phyloP scores from a whole-genome alignment of 2,113 vertebrate genomes.

The Antechinus stuartii region DNA sequence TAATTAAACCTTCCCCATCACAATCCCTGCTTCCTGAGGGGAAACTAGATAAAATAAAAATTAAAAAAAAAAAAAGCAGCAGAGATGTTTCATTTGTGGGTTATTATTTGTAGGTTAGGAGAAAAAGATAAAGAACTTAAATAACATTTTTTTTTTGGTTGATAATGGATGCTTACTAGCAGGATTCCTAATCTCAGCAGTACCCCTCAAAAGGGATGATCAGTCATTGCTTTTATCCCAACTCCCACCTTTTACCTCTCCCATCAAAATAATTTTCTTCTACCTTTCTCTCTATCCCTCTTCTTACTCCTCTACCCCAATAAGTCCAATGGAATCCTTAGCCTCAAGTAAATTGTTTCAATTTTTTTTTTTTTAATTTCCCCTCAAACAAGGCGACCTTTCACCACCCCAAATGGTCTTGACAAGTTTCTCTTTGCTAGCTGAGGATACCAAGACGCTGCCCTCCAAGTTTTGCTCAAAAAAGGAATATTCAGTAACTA shows the following conservation, averaged over 20 bases:
- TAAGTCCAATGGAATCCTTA: background rate
- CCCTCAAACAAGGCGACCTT: slow-evolving; percentile 63
- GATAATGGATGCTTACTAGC: slow-evolving; percentile 45
- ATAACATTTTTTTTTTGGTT: slow-evolving; percentile 32
- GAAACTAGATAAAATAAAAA: slow-evolving; percentile 46
- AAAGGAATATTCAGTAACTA: slow-evolving; percentile 63
- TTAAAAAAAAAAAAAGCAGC: slow-evolving; percentile 31
- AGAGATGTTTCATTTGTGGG: slow-evolving; percentile 30
- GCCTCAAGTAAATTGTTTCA: slow-evolving; percentile 59
- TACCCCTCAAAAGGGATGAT: background rate
- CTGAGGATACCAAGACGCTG: slow-evolving; percentile 48
- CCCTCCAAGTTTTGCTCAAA: slow-evolving; percentile 70
- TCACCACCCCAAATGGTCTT: slow-evolving; percentile 56
- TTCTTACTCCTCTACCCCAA: background rate
- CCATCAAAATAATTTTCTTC: background rate
- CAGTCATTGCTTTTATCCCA: background rate
- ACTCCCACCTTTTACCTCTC: background rate
- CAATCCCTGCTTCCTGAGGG: slow-evolving; percentile 68
- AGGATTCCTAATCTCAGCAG: slow-evolving; percentile 8
- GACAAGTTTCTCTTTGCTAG: slow-evolving; percentile 63
- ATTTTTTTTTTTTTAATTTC: slow-evolving; percentile 33
- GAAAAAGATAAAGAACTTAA: slow-evolving; percentile 40
- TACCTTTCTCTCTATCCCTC: background rate
- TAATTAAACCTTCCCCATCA: slow-evolving; percentile 68
- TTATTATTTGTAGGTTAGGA: slow-evolving; percentile 23